A percentile compares a stretch with the other conserved stretches of the same genome.
Conservation (phyloP, 2,113 vertebrate genomes). For the Tautogolabrus adspersus region DNA sequence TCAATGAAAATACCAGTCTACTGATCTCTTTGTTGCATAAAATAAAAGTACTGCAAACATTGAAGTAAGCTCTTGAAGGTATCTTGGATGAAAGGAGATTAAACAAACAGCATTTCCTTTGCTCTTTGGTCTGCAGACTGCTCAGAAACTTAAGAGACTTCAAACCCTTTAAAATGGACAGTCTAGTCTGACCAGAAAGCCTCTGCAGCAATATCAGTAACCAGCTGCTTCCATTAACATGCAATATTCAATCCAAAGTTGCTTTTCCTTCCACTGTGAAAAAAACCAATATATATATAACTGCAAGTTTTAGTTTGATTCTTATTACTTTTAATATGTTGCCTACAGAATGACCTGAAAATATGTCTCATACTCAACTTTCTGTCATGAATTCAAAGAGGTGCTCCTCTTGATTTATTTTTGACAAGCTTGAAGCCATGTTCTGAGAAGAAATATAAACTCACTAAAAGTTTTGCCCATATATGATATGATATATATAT, state of each 20-base stretch:
- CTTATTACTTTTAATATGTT: slow-evolving; percentile 52
- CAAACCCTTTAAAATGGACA: slow-evolving; percentile 71
- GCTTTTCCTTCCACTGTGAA: slow-evolving; percentile 81
- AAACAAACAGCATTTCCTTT: slow-evolving; percentile 32
- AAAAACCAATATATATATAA: slow-evolving; percentile 58
- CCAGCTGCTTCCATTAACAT: slow-evolving; percentile 76
- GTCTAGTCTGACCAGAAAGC: slow-evolving; percentile 51
- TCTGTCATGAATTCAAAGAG: slow-evolving; percentile 56
- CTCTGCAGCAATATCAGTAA: slow-evolving; percentile 71
- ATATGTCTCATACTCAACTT: slow-evolving; percentile 38
- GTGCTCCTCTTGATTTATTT: slow-evolving; percentile 60
- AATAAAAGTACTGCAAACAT: slow-evolving; percentile 33
- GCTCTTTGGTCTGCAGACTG: slow-evolving; percentile 20
- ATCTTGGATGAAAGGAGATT: slow-evolving; percentile 34
- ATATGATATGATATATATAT: slow-evolving; percentile 32
- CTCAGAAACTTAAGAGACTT: slow-evolving; percentile 44
- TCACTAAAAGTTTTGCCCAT: slow-evolving; percentile 42
- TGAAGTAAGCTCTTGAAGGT: not conserved
- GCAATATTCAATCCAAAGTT: slow-evolving; percentile 81
- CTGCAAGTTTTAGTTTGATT: slow-evolving; percentile 54
- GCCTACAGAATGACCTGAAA: slow-evolving; percentile 63
- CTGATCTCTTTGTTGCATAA: slow-evolving; percentile 11
- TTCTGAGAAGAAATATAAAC: slow-evolving; percentile 48
- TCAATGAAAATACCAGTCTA: slow-evolving; percentile 25
- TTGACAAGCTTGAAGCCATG: slow-evolving; percentile 76